Evolutionary conservation across 2,797 vertebrate genomes (phyloP).

Genomic region (Coilia nasus): DNA sequence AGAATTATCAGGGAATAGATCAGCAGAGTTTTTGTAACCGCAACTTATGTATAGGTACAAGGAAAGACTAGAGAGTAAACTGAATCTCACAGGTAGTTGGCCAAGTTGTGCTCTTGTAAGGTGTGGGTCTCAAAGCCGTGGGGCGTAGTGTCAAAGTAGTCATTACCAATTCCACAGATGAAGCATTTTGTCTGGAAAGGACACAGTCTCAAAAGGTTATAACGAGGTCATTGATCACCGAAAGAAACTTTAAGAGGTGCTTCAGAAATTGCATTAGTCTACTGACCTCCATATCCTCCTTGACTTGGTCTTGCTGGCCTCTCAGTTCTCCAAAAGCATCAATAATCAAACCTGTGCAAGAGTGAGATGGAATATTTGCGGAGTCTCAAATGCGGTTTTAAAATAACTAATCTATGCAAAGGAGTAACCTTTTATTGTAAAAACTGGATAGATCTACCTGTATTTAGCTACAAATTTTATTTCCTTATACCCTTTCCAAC

Average conservation of each 20-base stretch:
- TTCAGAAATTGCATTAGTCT: neutral
- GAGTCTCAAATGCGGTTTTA: neutral
- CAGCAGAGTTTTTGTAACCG: neutral
- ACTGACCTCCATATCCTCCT: conserved; percentile 98
- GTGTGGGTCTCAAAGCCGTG: conserved; percentile 99
- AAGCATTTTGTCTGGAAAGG: conserved; percentile 93
- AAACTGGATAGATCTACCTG: neutral
- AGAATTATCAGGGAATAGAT: neutral
- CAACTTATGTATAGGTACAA: neutral
- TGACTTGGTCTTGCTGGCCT: conserved; percentile 99
- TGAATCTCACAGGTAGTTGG: conserved; percentile 93
- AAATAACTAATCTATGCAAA: no score
- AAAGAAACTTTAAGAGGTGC: neutral
- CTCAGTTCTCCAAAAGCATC: conserved; percentile 98
- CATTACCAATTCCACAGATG: conserved; percentile 98
- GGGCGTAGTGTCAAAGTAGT: conserved; percentile 96
- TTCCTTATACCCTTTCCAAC: neutral
- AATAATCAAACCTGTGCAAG: conserved; percentile 90
- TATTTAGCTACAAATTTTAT: neutral
- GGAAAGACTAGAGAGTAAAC: neutral
- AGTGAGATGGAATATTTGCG: neutral
- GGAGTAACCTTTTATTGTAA: neutral
- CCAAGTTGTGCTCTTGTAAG: conserved; percentile 98
- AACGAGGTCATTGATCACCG: neutral
- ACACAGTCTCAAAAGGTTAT: neutral